A percentile compares a stretch with the other conserved stretches of the same genome.
phyloP scores from a whole-genome alignment of 2,888 invertebrate species.

The Cordilura impudica region DNA sequence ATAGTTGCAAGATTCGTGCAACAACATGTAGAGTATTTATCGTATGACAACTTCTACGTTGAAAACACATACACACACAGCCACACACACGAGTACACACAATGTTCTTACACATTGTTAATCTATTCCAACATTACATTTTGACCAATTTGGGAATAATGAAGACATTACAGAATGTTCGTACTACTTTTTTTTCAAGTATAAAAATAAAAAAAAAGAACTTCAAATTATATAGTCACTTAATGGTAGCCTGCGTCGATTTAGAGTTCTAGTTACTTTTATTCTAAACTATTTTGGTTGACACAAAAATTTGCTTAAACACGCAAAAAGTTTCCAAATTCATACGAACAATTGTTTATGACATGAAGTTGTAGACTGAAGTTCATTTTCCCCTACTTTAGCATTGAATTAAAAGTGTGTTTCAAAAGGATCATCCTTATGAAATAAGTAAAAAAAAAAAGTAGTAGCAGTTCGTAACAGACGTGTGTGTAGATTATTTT shows the following conservation, averaged over 20 bases:
- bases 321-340: slow-evolving; percentile 47
- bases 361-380: no score
- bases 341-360: neutral
- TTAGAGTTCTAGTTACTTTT: slow-evolving; percentile 14
- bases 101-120: slow-evolving; percentile 25
- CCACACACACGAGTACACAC: neutral
- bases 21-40: neutral
- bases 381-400: neutral
- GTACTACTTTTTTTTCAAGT: neutral
- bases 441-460: neutral
- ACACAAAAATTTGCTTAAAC: slow-evolving; percentile 47
- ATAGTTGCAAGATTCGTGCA: slow-evolving; percentile 3
- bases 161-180: slow-evolving; percentile 45
- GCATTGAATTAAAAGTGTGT: slow-evolving; percentile 16
- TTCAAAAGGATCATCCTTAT: slow-evolving; percentile 28
- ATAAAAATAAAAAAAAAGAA: neutral
- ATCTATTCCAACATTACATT: slow-evolving; percentile 45
- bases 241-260: slow-evolving; percentile 38
- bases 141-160: slow-evolving; percentile 47
- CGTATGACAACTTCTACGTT: slow-evolving; percentile 1
- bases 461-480: slow-evolving; percentile 27
- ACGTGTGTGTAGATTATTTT: slow-evolving; percentile 34
- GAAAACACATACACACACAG: neutral
- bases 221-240: slow-evolving; percentile 46
- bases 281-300: slow-evolving; percentile 15